These are phyloP conservation scores for Lamprologus sp. DNA, from an alignment of 2,113 vertebrate genomes.

Conservation along the genomic window DNA sequence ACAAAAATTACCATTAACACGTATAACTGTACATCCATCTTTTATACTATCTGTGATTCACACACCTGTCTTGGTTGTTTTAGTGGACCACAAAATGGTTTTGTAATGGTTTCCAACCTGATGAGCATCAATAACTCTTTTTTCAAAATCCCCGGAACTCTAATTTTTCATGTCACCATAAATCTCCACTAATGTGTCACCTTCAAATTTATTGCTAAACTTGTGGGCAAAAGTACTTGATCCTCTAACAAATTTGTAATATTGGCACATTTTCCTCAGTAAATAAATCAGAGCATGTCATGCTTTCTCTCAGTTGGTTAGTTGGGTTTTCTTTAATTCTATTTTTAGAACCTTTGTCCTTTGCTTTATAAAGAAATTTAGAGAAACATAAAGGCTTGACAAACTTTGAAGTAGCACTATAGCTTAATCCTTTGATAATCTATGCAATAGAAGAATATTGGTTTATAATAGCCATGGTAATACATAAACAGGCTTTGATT, in stretches of 20 bases:
- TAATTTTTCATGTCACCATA: background rate
- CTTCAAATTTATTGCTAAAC: background rate
- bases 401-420: background rate
- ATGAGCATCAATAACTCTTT: background rate
- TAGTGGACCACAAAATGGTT: background rate
- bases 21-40: background rate
- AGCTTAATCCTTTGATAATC: background rate
- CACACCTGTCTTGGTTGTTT: background rate
- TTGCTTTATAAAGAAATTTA: background rate
- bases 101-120: background rate
- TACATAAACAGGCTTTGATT: slow-evolving; percentile 14
- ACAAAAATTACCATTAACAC: background rate
- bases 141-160: background rate
- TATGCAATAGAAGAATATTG: background rate
- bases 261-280: background rate
- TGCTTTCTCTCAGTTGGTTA: background rate
- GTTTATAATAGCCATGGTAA: background rate
- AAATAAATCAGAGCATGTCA: background rate
- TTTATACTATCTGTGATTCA: background rate
- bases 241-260: background rate
- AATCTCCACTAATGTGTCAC: background rate
- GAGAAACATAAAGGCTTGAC: background rate
- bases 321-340: background rate
- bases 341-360: background rate
- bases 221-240: background rate